phyloP scores from a whole-genome alignment of 2,797 vertebrate genomes.

The Ibycter americanus region DNA sequence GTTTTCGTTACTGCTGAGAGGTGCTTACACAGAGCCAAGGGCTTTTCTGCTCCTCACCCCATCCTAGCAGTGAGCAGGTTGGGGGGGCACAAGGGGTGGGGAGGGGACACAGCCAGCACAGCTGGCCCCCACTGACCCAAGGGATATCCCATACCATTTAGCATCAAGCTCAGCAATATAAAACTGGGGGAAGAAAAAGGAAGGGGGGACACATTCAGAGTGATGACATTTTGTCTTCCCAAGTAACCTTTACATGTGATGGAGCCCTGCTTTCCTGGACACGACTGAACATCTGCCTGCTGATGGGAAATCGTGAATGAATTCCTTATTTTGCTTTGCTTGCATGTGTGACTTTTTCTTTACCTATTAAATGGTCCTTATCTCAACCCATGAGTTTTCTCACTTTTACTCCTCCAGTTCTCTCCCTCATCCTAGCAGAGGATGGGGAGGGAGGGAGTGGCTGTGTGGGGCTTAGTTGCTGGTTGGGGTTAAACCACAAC shows the following conservation, averaged over 20 bases:
- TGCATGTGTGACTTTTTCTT: neutral
- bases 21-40: rapidly evolving
- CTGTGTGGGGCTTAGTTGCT: neutral
- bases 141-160: neutral
- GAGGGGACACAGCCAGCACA: neutral
- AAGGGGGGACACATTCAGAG: neutral
- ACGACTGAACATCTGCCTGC: neutral
- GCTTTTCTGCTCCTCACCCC: neutral
- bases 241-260: rapidly evolving
- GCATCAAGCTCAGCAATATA: too few relatives aligned
- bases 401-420: neutral
- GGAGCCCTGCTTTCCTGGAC: neutral
- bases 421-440: neutral
- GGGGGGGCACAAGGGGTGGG: rapidly evolving
- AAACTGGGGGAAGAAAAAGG: neutral
- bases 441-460: neutral
- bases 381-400: neutral
- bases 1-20: neutral
- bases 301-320: neutral
- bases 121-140: neutral
- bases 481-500: neutral
- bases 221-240: neutral
- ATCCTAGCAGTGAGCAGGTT: neutral
- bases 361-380: neutral
- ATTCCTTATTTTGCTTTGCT: neutral